Percentiles rank a stretch among this genome's conserved stretches.
Evolutionary conservation across 2,797 vertebrate species (phyloP).

Genomic region (Pristis pectinata): DNA sequence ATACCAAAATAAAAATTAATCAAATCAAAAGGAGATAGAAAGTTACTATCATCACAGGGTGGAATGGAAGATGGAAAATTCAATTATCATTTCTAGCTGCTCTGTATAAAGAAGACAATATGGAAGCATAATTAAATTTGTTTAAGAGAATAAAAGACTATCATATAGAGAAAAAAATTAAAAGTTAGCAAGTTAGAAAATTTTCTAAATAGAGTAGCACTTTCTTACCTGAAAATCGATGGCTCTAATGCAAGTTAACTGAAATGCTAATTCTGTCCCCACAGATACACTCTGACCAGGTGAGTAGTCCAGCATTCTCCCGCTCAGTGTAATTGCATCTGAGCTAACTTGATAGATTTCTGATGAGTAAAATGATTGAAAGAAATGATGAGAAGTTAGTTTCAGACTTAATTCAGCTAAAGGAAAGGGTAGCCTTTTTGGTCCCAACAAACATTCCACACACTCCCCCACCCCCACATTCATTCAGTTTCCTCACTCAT

Average conservation of each 20-base stretch:
- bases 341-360: constrained; percentile 9
- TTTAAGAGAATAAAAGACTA: not conserved
- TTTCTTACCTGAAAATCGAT: not conserved
- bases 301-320: too few relatives aligned
- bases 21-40: not conserved
- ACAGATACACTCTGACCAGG: too few relatives aligned
- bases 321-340: not conserved
- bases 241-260: not conserved
- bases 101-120: not conserved
- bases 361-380: not conserved
- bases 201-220: not conserved
- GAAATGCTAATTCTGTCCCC: too few relatives aligned
- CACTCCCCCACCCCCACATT: not conserved
- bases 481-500: too few relatives aligned
- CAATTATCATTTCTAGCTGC: not conserved
- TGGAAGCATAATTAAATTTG: not conserved
- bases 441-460: not conserved
- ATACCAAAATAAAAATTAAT: not conserved
- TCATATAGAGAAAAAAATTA: not conserved
- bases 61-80: not conserved
- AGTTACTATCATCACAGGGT: not conserved
- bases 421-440: not conserved
- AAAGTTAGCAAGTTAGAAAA: not conserved
- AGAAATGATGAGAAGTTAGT: not conserved
- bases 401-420: not conserved